Evolutionary conservation across 2,113 vertebrate genomes (phyloP).

Genomic region (Lycaon pictus): DNA sequence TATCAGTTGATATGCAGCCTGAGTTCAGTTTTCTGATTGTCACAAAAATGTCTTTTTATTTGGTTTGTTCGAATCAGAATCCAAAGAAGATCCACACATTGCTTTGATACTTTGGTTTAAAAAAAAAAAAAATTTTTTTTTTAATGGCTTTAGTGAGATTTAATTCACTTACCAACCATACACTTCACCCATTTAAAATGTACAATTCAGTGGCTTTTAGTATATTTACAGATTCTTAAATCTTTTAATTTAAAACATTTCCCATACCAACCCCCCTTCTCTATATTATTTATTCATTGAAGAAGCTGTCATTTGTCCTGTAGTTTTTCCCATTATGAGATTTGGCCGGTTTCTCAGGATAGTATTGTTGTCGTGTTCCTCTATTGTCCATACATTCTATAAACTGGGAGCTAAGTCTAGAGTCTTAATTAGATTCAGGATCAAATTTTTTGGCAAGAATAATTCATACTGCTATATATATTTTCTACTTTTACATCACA

Average conservation of each 20-base stretch:
- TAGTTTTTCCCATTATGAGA: neutral
- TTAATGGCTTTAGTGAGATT: neutral
- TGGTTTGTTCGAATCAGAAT: constrained; percentile 10
- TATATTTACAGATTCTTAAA: neutral
- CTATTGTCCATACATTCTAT: neutral
- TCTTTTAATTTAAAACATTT: neutral
- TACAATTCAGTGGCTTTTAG: neutral
- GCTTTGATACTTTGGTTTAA: neutral
- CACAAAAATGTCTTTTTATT: neutral
- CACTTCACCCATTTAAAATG: neutral
- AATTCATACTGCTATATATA: neutral
- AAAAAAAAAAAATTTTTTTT: neutral
- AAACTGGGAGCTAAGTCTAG: neutral
- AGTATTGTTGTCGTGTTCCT: neutral
- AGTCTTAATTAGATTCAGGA: neutral
- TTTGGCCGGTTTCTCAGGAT: neutral
- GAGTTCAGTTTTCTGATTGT: neutral
- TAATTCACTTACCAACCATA: neutral
- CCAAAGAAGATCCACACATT: neutral
- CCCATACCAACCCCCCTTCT: neutral
- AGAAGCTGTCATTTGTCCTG: neutral
- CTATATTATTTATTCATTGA: neutral
- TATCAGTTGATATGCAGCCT: neutral
- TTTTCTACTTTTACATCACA: neutral
- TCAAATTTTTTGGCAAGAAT: neutral